Base-by-base conservation (phyloP, 2,888 invertebrate species). In the Ormia ochracea region DNA sequence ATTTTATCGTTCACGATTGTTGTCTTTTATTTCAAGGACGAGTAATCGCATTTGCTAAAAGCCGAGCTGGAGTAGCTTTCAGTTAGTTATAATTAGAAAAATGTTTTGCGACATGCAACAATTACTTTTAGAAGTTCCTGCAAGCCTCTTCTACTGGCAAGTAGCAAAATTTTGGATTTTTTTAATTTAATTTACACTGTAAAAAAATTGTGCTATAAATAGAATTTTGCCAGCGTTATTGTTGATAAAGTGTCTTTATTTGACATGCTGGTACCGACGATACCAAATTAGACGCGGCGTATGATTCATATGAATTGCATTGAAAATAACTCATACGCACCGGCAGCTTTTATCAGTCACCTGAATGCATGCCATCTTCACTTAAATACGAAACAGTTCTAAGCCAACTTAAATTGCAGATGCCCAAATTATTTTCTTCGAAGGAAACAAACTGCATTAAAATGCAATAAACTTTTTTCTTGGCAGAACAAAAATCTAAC, bases 1-100 rank as follows among this genome's bases (percentile, higher is more conserved):
- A 6, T 33, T 26, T 5, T 61, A 56, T 43, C 14, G 41, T 52
- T 38, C 56, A 41, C 19, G 52, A 63, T 65, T 31, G 36, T 19
- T n/a, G n/a, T n/a, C n/a, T n/a, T n/a, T n/a, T n/a, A n/a, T n/a
- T n/a, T n/a, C n/a, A n/a, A n/a, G n/a, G n/a, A n/a, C n/a, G n/a
- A n/a, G n/a, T n/a, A n/a, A n/a, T n/a, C n/a, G n/a, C n/a, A n/a
- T n/a, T n/a, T n/a, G n/a, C n/a, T n/a, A n/a, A n/a, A 17, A 43
- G 68, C 38, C 52, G 65, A 36, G 48, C 56, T 66, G 33, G 36
- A 75, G 45, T 70, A 80, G 76, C 76, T 80, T 73, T 56, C 68
- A 36, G 76, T 80, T 73, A 76, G 76, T 80, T 73, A 76, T 76
- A 76, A 80, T 80, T 80, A 80, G 61, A 76, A 75, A 56, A 70